Percentiles rank a stretch among this genome's conserved stretches.
Conservation (phyloP, 1,140 invertebrate species). For the Melipona quadrifasciata region DNA sequence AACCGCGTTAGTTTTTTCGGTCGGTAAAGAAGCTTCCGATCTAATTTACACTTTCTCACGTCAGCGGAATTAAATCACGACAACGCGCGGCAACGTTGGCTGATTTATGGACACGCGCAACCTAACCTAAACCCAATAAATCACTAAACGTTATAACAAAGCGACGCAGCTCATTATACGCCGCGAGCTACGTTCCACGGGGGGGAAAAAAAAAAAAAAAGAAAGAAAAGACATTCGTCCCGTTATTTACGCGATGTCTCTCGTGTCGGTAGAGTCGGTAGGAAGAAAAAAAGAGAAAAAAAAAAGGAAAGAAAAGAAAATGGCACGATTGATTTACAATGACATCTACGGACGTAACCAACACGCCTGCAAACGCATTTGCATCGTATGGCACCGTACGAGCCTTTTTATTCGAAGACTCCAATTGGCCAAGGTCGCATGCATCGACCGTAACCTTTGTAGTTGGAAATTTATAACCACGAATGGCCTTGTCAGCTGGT, state of each 20-base stretch:
- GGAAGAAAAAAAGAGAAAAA: too few species aligned
- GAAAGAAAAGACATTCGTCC: too few species aligned
- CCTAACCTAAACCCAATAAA: background rate
- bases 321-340: slow-evolving; percentile 26
- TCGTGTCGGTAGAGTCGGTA: background rate
- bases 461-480: slow-evolving; percentile 49
- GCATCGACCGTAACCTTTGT: slow-evolving; percentile 42
- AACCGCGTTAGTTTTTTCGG: background rate
- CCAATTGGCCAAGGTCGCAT: slow-evolving; percentile 37
- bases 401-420: slow-evolving; percentile 25
- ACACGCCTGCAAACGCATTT: slow-evolving; percentile 21
- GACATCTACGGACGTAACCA: background rate
- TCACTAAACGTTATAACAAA: slow-evolving; percentile 8
- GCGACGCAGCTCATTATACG: slow-evolving; percentile 3
- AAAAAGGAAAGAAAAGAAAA: background rate
- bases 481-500: slow-evolving; percentile 47
- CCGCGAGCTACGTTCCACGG: background rate
- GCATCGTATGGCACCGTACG: slow-evolving; percentile 23
- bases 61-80: slow-evolving; percentile 24
- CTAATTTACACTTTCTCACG: slow-evolving; percentile 12
- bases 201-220: background rate
- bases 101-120: slow-evolving; percentile 23
- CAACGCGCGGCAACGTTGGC: background rate
- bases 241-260: slow-evolving; percentile 14
- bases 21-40: background rate